phyloP scores from a whole-genome alignment of 2,797 vertebrate genomes.

The Myotis findleyi region DNA sequence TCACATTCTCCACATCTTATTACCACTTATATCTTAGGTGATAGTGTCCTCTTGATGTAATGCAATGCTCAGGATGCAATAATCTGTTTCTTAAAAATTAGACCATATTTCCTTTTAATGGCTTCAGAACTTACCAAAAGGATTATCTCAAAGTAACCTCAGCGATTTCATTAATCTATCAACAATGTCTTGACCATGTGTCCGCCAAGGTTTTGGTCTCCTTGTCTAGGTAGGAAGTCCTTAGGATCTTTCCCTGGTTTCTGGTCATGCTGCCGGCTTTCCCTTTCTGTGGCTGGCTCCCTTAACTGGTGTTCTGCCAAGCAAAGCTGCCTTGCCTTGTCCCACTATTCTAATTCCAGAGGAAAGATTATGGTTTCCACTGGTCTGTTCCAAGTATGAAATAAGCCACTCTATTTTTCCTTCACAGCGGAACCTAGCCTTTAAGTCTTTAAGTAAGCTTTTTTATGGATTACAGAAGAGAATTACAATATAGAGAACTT shows the following conservation, averaged over 20 bases:
- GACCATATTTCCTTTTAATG: background rate
- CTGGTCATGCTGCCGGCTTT: background rate
- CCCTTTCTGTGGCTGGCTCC: too few species aligned
- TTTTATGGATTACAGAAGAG: background rate
- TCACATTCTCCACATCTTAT: background rate
- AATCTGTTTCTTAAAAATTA: background rate
- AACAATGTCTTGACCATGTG: background rate
- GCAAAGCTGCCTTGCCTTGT: background rate
- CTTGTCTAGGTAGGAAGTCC: background rate
- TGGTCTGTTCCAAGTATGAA: background rate
- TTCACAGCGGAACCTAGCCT: background rate
- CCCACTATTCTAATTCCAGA: background rate
- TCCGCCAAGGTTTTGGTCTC: background rate
- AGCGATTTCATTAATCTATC: background rate
- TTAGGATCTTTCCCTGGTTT: background rate
- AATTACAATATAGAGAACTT: background rate
- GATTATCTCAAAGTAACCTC: background rate
- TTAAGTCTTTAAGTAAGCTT: background rate
- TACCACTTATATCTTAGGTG: background rate
- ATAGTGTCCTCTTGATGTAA: background rate
- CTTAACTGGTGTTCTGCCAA: background rate
- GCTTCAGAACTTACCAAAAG: background rate
- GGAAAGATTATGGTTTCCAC: background rate
- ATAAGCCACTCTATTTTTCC: background rate
- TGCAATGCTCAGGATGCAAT: background rate